Conservation (phyloP, 2,797 vertebrate genomes). For the Phoeniculus purpureus region DNA sequence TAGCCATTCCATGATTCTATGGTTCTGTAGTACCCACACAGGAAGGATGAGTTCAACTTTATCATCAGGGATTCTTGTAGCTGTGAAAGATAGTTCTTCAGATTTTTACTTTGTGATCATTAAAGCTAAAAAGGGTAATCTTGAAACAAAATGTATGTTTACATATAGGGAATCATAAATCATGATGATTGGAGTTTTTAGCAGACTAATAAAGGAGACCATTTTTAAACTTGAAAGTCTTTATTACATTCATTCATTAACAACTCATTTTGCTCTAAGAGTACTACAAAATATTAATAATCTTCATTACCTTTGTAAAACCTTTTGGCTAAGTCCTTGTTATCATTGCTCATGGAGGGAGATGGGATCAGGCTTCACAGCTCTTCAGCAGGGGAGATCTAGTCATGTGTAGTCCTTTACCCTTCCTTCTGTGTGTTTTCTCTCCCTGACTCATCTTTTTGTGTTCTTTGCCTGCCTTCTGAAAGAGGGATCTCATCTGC, state of each 20-base stretch:
- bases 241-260: conserved; percentile 36
- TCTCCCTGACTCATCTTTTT: neutral
- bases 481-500: neutral
- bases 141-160: conserved; percentile 7
- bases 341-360: neutral
- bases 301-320: neutral
- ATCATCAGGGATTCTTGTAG: neutral
- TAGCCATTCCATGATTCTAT: no score
- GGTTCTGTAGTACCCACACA: neutral
- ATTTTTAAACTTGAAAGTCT: conserved; percentile 14
- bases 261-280: neutral
- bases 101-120: neutral
- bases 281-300: neutral
- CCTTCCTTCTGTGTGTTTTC: neutral
- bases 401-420: neutral
- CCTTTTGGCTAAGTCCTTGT: neutral
- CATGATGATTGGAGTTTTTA: neutral
- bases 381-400: neutral
- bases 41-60: neutral
- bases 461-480: neutral
- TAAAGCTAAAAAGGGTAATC: neutral
- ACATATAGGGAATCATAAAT: neutral
- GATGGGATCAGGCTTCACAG: neutral
- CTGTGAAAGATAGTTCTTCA: neutral
- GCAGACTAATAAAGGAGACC: neutral